phyloP scores from a whole-genome alignment of 2,113 vertebrate genomes.

The Chrysemys picta region DNA sequence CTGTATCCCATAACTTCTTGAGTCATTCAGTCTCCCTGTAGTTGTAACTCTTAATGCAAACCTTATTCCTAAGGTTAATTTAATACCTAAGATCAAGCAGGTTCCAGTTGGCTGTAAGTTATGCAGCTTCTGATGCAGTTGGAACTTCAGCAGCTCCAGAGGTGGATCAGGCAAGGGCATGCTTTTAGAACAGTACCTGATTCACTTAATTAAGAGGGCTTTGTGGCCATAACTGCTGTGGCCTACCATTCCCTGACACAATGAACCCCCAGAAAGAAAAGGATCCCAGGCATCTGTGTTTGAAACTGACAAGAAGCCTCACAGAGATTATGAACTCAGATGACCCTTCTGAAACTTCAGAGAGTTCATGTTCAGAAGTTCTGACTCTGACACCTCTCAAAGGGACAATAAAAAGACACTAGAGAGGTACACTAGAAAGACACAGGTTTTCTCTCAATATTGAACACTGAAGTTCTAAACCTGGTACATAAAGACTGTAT shows the following conservation, averaged over 20 bases:
- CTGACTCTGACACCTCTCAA: neutral
- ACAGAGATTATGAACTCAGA: neutral
- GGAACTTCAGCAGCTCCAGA: neutral
- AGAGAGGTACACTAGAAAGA: neutral
- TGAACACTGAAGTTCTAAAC: neutral
- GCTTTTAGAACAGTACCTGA: neutral
- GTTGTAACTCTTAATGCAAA: neutral
- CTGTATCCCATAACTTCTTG: neutral
- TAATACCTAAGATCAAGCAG: neutral
- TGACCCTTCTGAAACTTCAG: neutral
- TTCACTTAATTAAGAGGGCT: neutral
- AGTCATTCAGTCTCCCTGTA: neutral
- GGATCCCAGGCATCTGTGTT: neutral
- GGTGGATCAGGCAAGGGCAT: neutral
- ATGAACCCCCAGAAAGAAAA: neutral
- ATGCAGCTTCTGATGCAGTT: neutral
- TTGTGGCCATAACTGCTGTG: neutral
- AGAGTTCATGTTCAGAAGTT: neutral
- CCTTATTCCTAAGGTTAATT: neutral
- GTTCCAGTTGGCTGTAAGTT: neutral
- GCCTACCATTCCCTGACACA: neutral
- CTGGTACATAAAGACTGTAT: neutral
- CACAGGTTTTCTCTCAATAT: neutral
- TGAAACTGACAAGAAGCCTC: neutral
- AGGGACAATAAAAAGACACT: neutral